Conservation (phyloP, 2,888 invertebrate genomes). For the Pyrgus malvae region DNA sequence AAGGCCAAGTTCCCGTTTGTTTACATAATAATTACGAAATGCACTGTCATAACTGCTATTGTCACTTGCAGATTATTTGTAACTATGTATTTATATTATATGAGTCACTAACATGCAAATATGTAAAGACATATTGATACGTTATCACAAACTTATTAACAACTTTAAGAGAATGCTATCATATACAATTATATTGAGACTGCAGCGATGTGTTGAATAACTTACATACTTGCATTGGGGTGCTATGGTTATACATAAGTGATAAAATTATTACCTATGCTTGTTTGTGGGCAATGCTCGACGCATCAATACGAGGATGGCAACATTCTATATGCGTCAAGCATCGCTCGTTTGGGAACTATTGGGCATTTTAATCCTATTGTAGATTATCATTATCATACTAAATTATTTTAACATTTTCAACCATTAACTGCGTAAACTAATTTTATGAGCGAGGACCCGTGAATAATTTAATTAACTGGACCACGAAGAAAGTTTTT, state of each 20-base stretch:
- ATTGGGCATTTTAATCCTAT: constrained; percentile 82
- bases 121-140: constrained; percentile 74
- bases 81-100: constrained; percentile 81
- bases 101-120: constrained; percentile 82
- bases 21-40: constrained; percentile 72
- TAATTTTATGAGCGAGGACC: constrained; percentile 65
- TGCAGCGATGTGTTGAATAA: constrained; percentile 67
- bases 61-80: constrained; percentile 79
- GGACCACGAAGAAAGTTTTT: constrained; percentile 65
- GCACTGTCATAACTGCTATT: constrained; percentile 80
- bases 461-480: constrained; percentile 71
- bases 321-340: constrained; percentile 49
- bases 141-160: constrained; percentile 74
- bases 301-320: constrained; percentile 42
- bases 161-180: constrained; percentile 70
- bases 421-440: constrained; percentile 81
- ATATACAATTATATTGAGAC: constrained; percentile 55
- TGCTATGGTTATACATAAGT: constrained; percentile 80
- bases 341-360: constrained; percentile 75
- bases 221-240: constrained; percentile 82
- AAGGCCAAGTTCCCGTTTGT: constrained; percentile 81
- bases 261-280: constrained; percentile 72
- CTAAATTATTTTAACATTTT: constrained; percentile 80
- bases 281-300: constrained; percentile 72
- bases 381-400: constrained; percentile 81